Evolutionary conservation across 2,113 vertebrate species (phyloP), one percentile per base, ranked within the genome.

Genomic region (Eulemur rufifrons): DNA sequence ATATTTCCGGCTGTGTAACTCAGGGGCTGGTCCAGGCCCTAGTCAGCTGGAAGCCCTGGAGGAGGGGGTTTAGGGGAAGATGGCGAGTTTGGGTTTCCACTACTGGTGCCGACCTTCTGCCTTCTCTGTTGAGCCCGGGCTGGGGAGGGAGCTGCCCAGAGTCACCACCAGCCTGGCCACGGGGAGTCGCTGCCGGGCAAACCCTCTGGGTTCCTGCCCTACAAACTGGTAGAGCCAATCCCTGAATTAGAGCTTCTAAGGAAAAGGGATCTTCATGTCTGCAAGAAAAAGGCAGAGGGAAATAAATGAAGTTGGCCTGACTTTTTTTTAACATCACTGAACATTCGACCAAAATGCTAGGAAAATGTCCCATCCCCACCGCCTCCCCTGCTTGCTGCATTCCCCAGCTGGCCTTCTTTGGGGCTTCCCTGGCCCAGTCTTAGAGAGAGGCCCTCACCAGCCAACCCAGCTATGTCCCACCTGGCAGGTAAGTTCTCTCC

Each of bases 331-430:
- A 76, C 27, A 64, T 71, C 52, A 29, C 68, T 86, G 73, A 93
- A 66, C 18, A 63, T 81, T 81, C 84, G 66, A 89, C 37, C 18
- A 91, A 91, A 81, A 52, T 64, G 9, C 84, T 25, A n/a, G 52
- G 54, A 39, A 93, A 66, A 77, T 69, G 5, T 29, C 69, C 50
- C 17, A n/a, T 93, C 59, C 64, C 34, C n/a, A 0, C 7, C n/a
- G 45, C 45, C 14, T 59, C 9, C 34, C 25, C 39, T 69, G 42
- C 18, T 69, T 47, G 39, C 54, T 15, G 6, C 64, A 84, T 34
- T n/a, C 27, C n/a, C 95, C 78, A 29, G 34, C 37, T 77, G 50
- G 54, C 21, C 50, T 80, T 52, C 13, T 12, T 9, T 68, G 42
- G 56, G 56, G 15, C 4, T 83, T 56, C 5, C 29, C 29, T 37